Base-by-base conservation (phyloP, 1,140 invertebrate genomes). In the Drosophila parabipectinata region DNA sequence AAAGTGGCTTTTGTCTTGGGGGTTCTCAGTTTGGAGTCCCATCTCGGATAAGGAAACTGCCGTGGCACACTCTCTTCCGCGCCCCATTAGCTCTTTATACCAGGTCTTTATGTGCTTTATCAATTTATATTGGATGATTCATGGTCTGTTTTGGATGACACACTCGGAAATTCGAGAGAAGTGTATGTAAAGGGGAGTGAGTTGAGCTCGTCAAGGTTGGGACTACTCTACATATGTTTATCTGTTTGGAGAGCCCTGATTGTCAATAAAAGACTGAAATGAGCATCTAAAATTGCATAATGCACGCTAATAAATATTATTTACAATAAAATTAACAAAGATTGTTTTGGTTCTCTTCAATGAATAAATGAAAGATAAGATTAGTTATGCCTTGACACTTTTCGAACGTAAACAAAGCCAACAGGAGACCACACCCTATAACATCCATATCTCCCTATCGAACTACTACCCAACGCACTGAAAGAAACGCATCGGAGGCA, bases 111-210 rank as follows among this genome's bases (percentile, higher is more conserved):
- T 48, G 55, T 52, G 59, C 51, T 79, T 83, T 83, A 84, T 83
- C 76, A 84, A 52, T 67, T 72, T 44, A 53, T 71, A 28, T 57
- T 37, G 39, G 59, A 68, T 83, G 80, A 83, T 58, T 83, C 80
- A 83, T 41, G 28, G 28, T n/a, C 8, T 21, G 18, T 1, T 21
- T 21, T 18, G 56, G 32, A 76, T 76, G 73, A 76, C 73, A 76
- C 73, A 76, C 37, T 30, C 55, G 59, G 50, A 48, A 57, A 54
- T 76, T 76, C 73, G 66, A 45, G 61, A 53, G 72, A 76, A 76
- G 54, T 76, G 9, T 12, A 34, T 45, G 3, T 15, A 15, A 15
- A n/a, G 15, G 30, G 32, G 41, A 55, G 57, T 64, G 71, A 64
- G 69, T 52, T 44, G 7, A 62, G 44, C 34, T 37, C 18, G 30